A percentile compares a stretch with the other conserved stretches of the same genome.
Evolutionary conservation across 2,113 vertebrate genomes (phyloP).

Genomic region (Cnemophilus loriae): DNA sequence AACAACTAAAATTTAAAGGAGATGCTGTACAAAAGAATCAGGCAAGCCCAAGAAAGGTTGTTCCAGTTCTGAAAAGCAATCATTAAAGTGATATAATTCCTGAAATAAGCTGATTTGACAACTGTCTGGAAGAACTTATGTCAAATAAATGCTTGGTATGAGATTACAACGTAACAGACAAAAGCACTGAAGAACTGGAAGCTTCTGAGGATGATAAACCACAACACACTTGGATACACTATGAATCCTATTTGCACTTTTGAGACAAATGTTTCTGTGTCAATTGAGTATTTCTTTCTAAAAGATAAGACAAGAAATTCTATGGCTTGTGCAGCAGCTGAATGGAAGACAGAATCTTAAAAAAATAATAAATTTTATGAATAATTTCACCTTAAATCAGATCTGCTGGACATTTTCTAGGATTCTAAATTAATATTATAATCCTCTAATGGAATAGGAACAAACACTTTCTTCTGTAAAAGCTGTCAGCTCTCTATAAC

Average conservation of each 20-base stretch:
- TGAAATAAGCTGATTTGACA: not conserved
- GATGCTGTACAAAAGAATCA: not conserved
- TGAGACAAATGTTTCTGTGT: not conserved
- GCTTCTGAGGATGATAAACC: not conserved
- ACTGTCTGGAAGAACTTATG: not conserved
- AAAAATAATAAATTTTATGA: not conserved
- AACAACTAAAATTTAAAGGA: not conserved
- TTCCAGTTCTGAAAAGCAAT: not conserved
- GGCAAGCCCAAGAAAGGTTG: not conserved
- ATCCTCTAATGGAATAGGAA: not conserved
- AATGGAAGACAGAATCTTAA: not conserved
- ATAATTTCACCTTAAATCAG: not conserved
- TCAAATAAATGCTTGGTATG: not conserved
- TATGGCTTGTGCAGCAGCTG: not conserved
- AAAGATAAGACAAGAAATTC: not conserved
- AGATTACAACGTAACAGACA: not conserved
- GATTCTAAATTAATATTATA: not conserved
- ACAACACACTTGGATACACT: not conserved
- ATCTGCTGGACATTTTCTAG: not conserved
- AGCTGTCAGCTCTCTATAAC: not conserved
- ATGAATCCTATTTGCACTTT: not conserved
- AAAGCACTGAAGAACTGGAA: not conserved
- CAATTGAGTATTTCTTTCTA: not conserved
- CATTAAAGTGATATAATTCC: not conserved
- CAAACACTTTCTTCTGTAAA: not conserved